phyloP scores from a whole-genome alignment of 2,888 invertebrate genomes.

The Eupeodes luniger region DNA sequence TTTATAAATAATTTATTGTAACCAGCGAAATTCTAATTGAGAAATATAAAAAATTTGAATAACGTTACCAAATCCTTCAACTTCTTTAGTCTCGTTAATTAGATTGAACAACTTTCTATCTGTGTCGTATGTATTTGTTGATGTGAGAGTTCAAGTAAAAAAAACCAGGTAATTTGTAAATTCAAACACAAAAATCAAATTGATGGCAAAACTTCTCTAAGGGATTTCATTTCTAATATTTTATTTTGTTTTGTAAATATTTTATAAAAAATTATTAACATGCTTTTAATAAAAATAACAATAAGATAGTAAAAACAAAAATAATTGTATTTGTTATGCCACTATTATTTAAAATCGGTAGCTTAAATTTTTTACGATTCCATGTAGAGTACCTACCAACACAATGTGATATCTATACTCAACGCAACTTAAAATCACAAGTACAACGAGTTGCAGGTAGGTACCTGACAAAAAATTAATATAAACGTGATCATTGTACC shows the following conservation, averaged over 20 bases:
- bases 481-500: constrained; percentile 33
- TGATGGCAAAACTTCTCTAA: too few species aligned
- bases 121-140: not conserved
- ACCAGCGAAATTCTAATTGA: constrained; percentile 63
- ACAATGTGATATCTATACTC: not conserved
- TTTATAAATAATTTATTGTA: constrained; percentile 66
- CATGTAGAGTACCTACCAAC: not conserved
- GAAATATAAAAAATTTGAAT: constrained; percentile 64
- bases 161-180: too few species aligned
- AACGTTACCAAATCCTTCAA: constrained; percentile 23
- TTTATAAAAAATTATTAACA: too few species aligned
- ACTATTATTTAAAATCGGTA: too few species aligned
- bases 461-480: constrained; percentile 60
- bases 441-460: constrained; percentile 22
- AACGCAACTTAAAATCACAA: constrained; percentile 6
- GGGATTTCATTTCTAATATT: too few species aligned
- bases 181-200: too few species aligned
- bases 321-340: too few species aligned
- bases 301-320: too few species aligned
- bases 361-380: not conserved
- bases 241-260: too few species aligned
- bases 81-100: not conserved
- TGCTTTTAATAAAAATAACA: too few species aligned
- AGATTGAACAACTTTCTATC: not conserved
- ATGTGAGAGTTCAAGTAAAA: too few species aligned